Base-by-base conservation (phyloP, 2,888 invertebrate genomes). In the Oegoconia quadripuncta region DNA sequence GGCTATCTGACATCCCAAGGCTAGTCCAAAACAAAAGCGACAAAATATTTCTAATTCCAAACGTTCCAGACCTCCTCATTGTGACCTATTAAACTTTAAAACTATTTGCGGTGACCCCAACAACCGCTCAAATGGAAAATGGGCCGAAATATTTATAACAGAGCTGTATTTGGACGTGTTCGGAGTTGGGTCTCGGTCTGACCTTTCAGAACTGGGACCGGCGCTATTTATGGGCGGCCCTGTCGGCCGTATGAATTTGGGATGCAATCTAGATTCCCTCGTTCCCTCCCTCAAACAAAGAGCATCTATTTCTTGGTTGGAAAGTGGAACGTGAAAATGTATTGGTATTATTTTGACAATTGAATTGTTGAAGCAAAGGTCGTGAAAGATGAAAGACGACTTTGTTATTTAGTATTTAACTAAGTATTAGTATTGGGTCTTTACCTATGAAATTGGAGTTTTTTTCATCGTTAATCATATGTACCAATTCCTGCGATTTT, bases 71-170 rank as follows among this genome's bases (percentile, higher is more conserved):
- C 36, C 42, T 44, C 48, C 46, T 44, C 45, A 50, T 51, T 50
- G 52, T 66, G 67, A 66, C 69, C 67, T 60, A 68, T 63, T 63
- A 60, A 69, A 64, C 56, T 68, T 60, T 58, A 29, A 52, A 56
- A 51, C 48, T 54, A 40, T 42, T 41, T 34, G 50, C 43, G 41
- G 44, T 35, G 41, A 41, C 41, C 44, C 39, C 46, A 34, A 33
- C 41, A 37, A 17, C 33, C 37, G 28, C 34, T 35, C 27, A 36
- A 36, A 30, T 43, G 42, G 42, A 39, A 43, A 39, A 43, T 37
- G 39, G 39, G 33, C 33, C 39, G 39, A 39, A 43, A 43, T 43
- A 39, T 43, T 43, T 39, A 39, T 38, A n/a, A 38, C 32, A 39
- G 43, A 36, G 29, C 42, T 35, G 37, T 43, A 49, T 47, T 47